Evolutionary conservation across 2,113 vertebrate species (phyloP), one percentile per base, ranked within the genome.

Genomic region (Lasiurus borealis): DNA sequence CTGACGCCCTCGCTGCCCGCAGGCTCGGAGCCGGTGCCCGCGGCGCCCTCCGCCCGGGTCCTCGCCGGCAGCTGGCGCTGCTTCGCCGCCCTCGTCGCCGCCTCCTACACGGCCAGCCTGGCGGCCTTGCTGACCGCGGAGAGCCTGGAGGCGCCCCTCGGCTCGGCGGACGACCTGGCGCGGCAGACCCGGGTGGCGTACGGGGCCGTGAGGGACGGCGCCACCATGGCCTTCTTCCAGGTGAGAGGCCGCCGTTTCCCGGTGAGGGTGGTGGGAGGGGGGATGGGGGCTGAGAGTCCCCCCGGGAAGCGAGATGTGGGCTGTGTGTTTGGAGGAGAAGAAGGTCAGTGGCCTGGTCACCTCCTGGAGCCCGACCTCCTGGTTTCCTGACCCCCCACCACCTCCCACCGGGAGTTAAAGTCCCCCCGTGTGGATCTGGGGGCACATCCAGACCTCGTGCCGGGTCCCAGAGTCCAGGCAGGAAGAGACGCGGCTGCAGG

Each of bases 61-160:
- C 99, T 99, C 78, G 99, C 99, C 97, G 99, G 99, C 92, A 99
- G 99, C 98, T 99, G 99, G 99, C 99, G 99, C 99, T 99, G 99
- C 98, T 99, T 99, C 97, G 99, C 99, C 46, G 97, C 99, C 97
- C 99, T 99, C 98, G 99, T 99, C 97, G 99, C 99, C 97, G 99
- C 99, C 91, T 99, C 99, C 75, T 99, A 99, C 90, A 99, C 99
- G 80, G 99, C 99, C 97, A 99, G 99, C 98, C 96, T 99, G 98
- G 99, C 99, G 73, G 99, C 99, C 97, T 99, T 99, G 98, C 98
- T 99, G 96, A 99, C 99, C 0, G 99, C 99, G 97, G 99, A 99
- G 98, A 98, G 99, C 95, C 99, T 99, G 99, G 99, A 99, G 95
- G 99, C 99, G 0, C 99, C 99, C 18, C 99, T 99, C 3, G 99